Conservation (phyloP, 2,113 vertebrate genomes). For the Otus sunia region DNA sequence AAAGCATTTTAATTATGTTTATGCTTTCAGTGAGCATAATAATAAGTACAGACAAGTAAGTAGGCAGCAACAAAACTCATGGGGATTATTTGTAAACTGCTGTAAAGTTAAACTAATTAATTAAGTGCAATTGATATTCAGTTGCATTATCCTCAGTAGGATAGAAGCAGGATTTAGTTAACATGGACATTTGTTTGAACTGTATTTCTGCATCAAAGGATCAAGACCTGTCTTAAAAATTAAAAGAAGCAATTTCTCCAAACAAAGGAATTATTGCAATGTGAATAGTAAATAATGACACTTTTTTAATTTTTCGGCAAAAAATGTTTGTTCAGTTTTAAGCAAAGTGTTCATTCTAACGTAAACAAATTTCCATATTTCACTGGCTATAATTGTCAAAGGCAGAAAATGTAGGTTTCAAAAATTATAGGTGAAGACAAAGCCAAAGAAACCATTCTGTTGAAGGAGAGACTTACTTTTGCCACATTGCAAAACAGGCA, state of each 20-base stretch:
- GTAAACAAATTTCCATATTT: not conserved
- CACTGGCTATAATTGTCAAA: not conserved
- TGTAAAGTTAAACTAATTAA: conserved; percentile 62
- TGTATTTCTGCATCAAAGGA: not conserved
- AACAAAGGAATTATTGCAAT: not conserved
- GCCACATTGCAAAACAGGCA: not conserved
- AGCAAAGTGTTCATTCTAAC: not conserved
- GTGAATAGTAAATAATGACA: not conserved
- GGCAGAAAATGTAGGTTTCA: not conserved
- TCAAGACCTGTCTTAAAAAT: not conserved
- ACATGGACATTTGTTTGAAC: not conserved
- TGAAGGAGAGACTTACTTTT: not conserved
- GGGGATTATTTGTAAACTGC: conserved; percentile 57
- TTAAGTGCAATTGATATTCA: conserved; percentile 59
- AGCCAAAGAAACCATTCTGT: not conserved
- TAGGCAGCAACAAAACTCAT: conserved; percentile 49
- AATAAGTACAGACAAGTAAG: conserved; percentile 55
- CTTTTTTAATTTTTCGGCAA: not conserved
- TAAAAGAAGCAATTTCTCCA: not conserved
- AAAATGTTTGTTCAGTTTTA: not conserved
- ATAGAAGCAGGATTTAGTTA: not conserved
- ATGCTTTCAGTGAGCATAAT: conserved; percentile 39
- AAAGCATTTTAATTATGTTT: conserved; percentile 57
- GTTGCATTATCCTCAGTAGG: conserved; percentile 26
- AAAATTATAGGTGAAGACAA: not conserved